A percentile compares a stretch with the other conserved stretches of the same genome.
Conservation (phyloP, 2,888 invertebrate species). For the Allygus modestus region DNA sequence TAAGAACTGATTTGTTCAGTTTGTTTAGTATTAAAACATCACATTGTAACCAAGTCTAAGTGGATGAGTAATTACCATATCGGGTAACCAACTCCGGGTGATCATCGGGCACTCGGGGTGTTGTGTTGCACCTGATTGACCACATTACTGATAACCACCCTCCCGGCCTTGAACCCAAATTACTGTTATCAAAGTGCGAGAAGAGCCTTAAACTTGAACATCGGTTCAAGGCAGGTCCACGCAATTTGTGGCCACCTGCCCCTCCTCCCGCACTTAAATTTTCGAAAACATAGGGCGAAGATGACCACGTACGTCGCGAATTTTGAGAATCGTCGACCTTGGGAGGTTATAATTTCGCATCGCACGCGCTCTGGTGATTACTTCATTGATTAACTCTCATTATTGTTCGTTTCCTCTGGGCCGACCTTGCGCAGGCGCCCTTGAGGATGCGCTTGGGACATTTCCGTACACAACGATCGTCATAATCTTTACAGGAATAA, state of each 20-base stretch:
- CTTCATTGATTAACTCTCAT: constrained; percentile 42
- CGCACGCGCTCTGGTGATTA: constrained; percentile 8
- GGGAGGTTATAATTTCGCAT: background rate
- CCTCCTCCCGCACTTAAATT: background rate
- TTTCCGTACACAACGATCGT: background rate
- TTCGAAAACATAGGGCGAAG: constrained; percentile 10
- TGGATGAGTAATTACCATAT: no score
- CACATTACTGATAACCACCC: no score
- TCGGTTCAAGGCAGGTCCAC: constrained; percentile 31
- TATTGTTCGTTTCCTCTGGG: constrained; percentile 4
- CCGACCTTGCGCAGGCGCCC: background rate
- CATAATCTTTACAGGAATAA: background rate
- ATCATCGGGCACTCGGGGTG: no score
- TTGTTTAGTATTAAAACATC: no score
- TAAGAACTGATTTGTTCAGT: no score
- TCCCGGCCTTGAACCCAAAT: background rate
- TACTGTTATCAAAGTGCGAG: constrained; percentile 32
- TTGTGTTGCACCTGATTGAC: no score
- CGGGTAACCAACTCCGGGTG: no score
- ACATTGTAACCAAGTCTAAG: no score
- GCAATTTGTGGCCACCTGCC: background rate
- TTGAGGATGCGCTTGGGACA: background rate
- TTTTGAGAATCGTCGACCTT: constrained; percentile 12
- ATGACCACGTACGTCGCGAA: constrained; percentile 40
- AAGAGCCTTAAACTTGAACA: background rate